Evolutionary conservation across 2,113 vertebrate genomes (phyloP).

Genomic region (Pelmatolapia mariae): DNA sequence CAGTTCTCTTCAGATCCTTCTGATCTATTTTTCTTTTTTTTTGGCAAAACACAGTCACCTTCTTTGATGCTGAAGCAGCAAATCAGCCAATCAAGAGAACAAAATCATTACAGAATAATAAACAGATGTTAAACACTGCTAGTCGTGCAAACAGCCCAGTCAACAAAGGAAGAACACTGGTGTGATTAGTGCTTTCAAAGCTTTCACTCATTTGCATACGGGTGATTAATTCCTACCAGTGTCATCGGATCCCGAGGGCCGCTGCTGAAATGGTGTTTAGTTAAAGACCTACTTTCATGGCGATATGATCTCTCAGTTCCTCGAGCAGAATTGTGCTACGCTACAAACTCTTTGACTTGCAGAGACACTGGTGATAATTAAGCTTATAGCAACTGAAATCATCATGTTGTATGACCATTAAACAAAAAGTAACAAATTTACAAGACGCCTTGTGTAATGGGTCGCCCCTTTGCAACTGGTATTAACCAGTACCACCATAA

Average conservation of each 20-base stretch:
- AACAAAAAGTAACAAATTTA: background rate
- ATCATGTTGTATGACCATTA: background rate
- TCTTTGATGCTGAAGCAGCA: background rate
- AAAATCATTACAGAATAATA: background rate
- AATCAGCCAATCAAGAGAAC: background rate
- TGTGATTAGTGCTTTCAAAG: constrained; percentile 5
- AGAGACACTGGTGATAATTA: background rate
- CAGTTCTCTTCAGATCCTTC: background rate
- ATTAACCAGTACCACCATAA: background rate
- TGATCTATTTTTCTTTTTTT: background rate
- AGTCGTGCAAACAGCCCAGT: background rate
- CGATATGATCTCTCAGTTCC: background rate
- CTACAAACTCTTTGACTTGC: background rate
- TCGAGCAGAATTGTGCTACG: background rate
- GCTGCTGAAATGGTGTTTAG: background rate
- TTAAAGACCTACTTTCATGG: background rate
- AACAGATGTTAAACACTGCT: constrained; percentile 4
- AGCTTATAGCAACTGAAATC: background rate
- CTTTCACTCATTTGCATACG: constrained; percentile 26
- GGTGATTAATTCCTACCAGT: constrained; percentile 25
- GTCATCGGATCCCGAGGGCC: background rate
- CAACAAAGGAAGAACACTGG: constrained; percentile 16
- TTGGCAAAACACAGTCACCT: background rate
- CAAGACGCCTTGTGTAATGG: background rate
- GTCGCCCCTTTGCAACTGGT: background rate